phyloP scores from a whole-genome alignment of 2,888 invertebrate genomes.

The Megaustenia siamemsis region DNA sequence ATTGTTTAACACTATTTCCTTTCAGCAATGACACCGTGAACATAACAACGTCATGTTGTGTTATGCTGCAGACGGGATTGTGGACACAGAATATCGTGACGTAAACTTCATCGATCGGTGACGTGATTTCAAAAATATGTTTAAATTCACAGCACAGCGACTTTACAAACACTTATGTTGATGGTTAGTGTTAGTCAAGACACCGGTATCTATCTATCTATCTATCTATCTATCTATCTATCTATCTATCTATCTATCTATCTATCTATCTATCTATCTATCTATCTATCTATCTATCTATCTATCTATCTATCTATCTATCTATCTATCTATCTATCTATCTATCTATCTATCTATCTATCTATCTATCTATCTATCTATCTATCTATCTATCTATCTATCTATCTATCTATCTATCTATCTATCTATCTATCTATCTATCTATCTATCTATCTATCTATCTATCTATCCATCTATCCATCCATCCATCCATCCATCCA shows the following conservation, averaged over 20 bases:
- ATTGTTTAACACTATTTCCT: too few relatives aligned
- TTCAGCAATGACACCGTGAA: too few relatives aligned
- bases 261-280: background rate
- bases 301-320: background rate
- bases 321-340: background rate
- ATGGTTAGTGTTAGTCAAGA: background rate
- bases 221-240: background rate
- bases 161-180: too few relatives aligned
- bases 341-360: slow-evolving; percentile 9
- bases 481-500: background rate
- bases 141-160: too few relatives aligned
- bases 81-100: too few relatives aligned
- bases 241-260: background rate
- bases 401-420: too few relatives aligned
- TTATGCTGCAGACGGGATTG: too few relatives aligned
- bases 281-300: background rate
- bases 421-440: background rate
- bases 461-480: too few relatives aligned
- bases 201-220: too few relatives aligned
- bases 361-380: slow-evolving; percentile 9
- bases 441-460: background rate
- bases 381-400: background rate
- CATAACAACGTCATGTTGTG: too few relatives aligned
- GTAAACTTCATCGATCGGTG: too few relatives aligned
- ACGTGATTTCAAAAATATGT: too few relatives aligned